Conservation (phyloP, 1,140 invertebrate genomes). For the Drosophila nikananu region DNA sequence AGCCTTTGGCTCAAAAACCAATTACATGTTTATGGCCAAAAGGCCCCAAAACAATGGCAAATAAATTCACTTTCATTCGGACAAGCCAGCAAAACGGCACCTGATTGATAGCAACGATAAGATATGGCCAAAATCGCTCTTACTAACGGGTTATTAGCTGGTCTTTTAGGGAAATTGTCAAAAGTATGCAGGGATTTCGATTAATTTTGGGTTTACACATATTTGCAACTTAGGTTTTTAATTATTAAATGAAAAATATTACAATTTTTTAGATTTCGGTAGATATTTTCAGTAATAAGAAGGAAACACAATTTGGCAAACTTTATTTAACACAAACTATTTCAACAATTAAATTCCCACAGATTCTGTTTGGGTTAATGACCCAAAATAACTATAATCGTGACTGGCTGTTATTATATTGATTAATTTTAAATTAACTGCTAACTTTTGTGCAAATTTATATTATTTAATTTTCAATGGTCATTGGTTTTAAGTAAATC, state of each 20-base stretch:
- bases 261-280: too few species aligned
- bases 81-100: slow-evolving; percentile 6
- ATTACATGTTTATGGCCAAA: slow-evolving; percentile 61
- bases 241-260: neutral
- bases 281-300: too few species aligned
- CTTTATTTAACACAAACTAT: neutral
- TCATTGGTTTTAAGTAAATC: slow-evolving; percentile 1
- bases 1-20: slow-evolving; percentile 58
- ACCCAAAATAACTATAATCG: neutral
- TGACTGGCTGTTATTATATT: slow-evolving; percentile 1
- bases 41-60: slow-evolving; percentile 23
- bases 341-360: neutral
- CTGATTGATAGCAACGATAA: slow-evolving; percentile 71
- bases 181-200: neutral
- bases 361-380: neutral
- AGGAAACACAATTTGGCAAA: neutral
- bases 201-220: neutral
- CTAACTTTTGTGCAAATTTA: neutral
- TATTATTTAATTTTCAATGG: neutral
- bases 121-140: slow-evolving; percentile 56
- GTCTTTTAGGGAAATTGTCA: slow-evolving; percentile 17
- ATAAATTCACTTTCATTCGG: slow-evolving; percentile 59
- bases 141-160: slow-evolving; percentile 49
- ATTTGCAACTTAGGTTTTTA: neutral
- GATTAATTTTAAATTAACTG: neutral